Percentiles rank a stretch among this genome's conserved stretches.
Evolutionary conservation across 2,113 vertebrate genomes (phyloP).

Genomic region (Urocolius indicus): DNA sequence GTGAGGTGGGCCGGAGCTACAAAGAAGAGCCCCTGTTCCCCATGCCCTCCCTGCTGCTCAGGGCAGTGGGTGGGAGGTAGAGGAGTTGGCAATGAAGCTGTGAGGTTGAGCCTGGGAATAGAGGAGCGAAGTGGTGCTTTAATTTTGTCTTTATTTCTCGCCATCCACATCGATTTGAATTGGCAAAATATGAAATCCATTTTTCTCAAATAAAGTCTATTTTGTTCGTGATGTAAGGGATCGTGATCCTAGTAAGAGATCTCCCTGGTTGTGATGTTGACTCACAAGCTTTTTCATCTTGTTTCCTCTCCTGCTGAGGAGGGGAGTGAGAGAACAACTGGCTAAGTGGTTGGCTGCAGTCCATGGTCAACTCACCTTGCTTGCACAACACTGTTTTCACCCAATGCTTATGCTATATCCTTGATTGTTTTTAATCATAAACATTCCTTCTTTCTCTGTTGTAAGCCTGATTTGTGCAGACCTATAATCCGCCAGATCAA

Average conservation of each 20-base stretch:
- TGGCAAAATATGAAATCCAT: neutral
- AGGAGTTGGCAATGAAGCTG: too few relatives aligned
- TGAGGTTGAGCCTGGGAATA: neutral
- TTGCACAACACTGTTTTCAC: neutral
- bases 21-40: neutral
- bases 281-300: neutral
- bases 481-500: neutral
- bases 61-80: neutral
- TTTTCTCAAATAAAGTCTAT: neutral
- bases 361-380: neutral
- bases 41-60: fast-evolving
- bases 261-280: neutral
- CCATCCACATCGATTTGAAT: neutral
- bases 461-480: neutral
- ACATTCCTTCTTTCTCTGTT: neutral
- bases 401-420: fast-evolving
- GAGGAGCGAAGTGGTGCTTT: fast-evolving
- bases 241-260: neutral
- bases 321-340: too few relatives aligned
- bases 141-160: neutral
- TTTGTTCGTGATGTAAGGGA: fast-evolving
- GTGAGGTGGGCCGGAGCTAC: neutral
- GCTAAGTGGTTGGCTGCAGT: neutral
- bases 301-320: neutral
- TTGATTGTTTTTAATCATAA: neutral